Evolutionary conservation across 2,888 invertebrate genomes (phyloP).

Genomic region (Acheta domesticus): DNA sequence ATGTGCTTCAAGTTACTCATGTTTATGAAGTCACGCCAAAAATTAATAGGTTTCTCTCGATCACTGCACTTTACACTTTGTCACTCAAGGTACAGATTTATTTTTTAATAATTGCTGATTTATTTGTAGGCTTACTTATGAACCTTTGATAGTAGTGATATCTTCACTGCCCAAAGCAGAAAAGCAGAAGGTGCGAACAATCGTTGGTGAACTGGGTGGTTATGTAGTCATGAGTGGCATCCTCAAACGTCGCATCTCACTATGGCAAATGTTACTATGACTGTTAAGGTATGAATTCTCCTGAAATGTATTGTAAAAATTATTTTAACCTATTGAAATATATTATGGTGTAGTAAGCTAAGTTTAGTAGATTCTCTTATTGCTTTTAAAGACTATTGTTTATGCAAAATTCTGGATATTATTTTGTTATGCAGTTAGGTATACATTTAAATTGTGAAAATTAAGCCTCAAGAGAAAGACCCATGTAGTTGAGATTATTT

Average conservation of each 20-base stretch:
- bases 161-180: conserved; percentile 61
- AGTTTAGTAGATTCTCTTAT: conserved; percentile 20
- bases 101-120: not conserved
- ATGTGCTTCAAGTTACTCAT: too few relatives aligned
- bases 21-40: too few relatives aligned
- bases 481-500: not conserved
- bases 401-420: not conserved
- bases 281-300: conserved; percentile 56
- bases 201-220: conserved; percentile 61
- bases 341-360: not conserved
- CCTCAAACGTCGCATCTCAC: conserved; percentile 63
- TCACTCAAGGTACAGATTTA: too few relatives aligned
- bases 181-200: conserved; percentile 51
- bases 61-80: too few relatives aligned
- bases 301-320: not conserved
- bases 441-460: not conserved
- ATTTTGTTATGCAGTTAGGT: not conserved
- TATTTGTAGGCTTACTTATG: conserved; percentile 48
- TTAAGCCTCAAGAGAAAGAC: not conserved
- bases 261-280: conserved; percentile 65
- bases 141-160: conserved; percentile 57
- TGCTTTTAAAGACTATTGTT: not conserved
- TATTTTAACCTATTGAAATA: not conserved
- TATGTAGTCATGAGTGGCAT: conserved; percentile 58
- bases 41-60: too few relatives aligned